A percentile compares a stretch with the other conserved stretches of the same genome.
phyloP scores from a whole-genome alignment of 53 echinoderm and acorn worm genomes.

The Glandiceps talaboti region DNA sequence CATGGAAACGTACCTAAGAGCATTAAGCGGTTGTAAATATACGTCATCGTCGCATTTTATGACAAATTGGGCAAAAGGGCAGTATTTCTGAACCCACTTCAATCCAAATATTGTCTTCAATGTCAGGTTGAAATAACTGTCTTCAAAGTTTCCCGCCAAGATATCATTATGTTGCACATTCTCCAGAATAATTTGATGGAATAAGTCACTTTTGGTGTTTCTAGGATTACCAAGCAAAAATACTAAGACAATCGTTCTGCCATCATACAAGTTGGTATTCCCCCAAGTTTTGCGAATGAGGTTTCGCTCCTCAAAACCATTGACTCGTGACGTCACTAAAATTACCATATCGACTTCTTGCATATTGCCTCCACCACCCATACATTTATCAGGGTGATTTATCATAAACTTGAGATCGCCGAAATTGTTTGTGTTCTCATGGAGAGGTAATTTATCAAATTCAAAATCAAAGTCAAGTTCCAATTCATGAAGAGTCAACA shows the following conservation, averaged over 20 bases:
- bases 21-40: background rate
- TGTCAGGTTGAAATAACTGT: background rate
- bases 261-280: background rate
- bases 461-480: no score
- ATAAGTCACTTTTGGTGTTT: background rate
- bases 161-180: background rate
- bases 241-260: background rate
- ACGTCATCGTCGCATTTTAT: background rate
- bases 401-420: background rate
- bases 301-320: background rate
- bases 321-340: background rate
- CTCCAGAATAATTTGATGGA: background rate
- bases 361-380: background rate
- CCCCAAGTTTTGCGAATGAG: background rate
- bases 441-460: no score
- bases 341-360: background rate
- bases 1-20: background rate
- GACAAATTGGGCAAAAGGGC: background rate
- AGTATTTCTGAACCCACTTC: background rate
- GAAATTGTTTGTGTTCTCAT: background rate
- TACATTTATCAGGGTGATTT: background rate
- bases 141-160: background rate
- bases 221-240: background rate
- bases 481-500: no score
- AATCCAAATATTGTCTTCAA: background rate